Base-by-base conservation (phyloP, 2,797 vertebrate genomes). In the Halcyon chelicuti region DNA sequence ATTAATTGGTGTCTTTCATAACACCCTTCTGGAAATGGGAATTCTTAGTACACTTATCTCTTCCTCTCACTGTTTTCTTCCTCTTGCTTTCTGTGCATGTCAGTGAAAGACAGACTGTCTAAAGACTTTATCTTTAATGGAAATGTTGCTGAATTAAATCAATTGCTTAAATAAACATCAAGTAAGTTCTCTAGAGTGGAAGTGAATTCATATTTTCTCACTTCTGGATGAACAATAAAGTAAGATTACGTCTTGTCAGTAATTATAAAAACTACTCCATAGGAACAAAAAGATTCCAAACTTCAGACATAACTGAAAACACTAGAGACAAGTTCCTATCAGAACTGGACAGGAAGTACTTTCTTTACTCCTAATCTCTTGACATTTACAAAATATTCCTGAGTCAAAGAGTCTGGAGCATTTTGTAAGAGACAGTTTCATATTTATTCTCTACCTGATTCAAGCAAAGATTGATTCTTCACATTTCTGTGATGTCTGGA, bases 161-260 rank as follows among this genome's bases (percentile, higher is more conserved):
- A 88, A 78, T 67, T 94, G 52, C 75, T 94, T 93, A 94, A 94
- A 84, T 94, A 96, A 94, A 93, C 85, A 86, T 91, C 70, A 93
- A 73, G 49, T 73, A 94, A 90, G 19, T 91, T 94, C 42, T 93
- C 31, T 63, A 46, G 77, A 86, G 70, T 94, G 76, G 79, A 94
- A 95, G 37, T 63, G 58, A 96, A 73, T 90, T 94, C 80, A 74
- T 70, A 44, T 86, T 90, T 95, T 94, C 35, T 84, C 82, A 94
- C 91, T 73, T 8, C 63, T 93, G 89, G 46, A 51, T 91, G 84
- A 87, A 78, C 55, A 91, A 77, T 61, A 89, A 93, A 85, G 61
- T 67, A 57, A 90, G 42, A 91, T 81, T 91, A 57, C 0, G 15
- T 29, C 25, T 66, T 67, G 66, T 18, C 62, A 90, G 71, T 94